These are phyloP conservation scores for Nannobrachium achirus DNA, from an alignment of 2,113 vertebrate genomes.

Conservation along the genomic window DNA sequence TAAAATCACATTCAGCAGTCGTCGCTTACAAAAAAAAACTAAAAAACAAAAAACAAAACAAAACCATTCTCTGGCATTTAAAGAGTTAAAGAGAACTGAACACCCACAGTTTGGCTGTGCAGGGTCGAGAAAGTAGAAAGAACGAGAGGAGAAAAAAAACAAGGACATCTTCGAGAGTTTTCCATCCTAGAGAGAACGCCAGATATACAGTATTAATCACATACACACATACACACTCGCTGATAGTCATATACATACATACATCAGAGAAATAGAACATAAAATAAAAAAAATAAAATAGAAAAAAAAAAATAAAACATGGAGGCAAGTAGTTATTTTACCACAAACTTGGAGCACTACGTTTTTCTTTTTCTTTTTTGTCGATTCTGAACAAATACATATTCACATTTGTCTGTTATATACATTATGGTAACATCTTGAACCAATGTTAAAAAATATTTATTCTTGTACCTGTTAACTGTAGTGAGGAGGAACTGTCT, in stretches of 20 bases:
- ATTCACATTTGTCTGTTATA: constrained; percentile 84
- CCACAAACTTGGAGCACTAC: constrained; percentile 80
- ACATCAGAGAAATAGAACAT: constrained; percentile 34
- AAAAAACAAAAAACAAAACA: constrained; percentile 29
- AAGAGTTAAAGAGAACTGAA: constrained; percentile 70
- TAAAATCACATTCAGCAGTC: constrained; percentile 87
- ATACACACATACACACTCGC: constrained; percentile 68
- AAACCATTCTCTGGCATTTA: constrained; percentile 76
- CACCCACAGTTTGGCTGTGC: constrained; percentile 76
- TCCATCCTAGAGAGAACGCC: constrained; percentile 78
- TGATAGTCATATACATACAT: constrained; percentile 71
- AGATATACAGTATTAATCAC: constrained; percentile 84
- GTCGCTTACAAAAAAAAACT: constrained; percentile 29
- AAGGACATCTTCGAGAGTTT: constrained; percentile 73
- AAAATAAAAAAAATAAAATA: constrained; percentile 63
- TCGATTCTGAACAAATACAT: constrained; percentile 79
- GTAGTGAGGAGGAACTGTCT: constrained; percentile 65
- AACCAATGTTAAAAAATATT: constrained; percentile 61
- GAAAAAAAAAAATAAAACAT: constrained; percentile 64
- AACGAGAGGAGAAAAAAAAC: constrained; percentile 57
- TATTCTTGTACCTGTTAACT: constrained; percentile 73
- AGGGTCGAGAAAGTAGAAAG: constrained; percentile 65
- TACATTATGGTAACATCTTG: constrained; percentile 73
- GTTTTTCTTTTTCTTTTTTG: constrained; percentile 31
- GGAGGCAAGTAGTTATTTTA: constrained; percentile 77